phyloP scores from a whole-genome alignment of 2,113 vertebrate genomes.

The Rhipidura dahli region DNA sequence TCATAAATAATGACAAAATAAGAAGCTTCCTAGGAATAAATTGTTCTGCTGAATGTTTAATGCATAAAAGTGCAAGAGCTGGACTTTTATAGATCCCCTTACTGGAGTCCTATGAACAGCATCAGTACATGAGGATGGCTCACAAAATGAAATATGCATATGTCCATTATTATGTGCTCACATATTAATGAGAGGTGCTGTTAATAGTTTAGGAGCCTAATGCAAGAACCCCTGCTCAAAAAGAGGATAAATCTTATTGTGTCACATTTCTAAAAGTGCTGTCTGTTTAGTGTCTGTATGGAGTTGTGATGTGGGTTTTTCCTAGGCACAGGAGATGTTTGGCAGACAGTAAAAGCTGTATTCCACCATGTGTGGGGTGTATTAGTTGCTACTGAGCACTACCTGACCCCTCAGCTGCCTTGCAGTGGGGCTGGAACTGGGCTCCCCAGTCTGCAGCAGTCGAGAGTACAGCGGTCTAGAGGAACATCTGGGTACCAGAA shows the following conservation, averaged over 20 bases:
- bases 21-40: not conserved
- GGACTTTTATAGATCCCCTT: not conserved
- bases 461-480: not conserved
- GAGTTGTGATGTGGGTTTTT: not conserved
- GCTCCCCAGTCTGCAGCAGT: not conserved
- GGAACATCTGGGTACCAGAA: not conserved
- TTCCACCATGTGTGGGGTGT: fast-evolving
- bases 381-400: not conserved
- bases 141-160: conserved; percentile 19
- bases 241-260: not conserved
- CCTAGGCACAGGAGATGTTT: not conserved
- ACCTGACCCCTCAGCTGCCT: not conserved
- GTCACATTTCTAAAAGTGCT: not conserved
- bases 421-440: not conserved
- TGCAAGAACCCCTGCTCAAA: not conserved
- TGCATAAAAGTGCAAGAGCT: not conserved
- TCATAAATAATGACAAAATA: conserved; percentile 21
- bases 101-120: not conserved
- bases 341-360: not conserved
- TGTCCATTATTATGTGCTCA: conserved; percentile 9
- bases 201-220: not conserved
- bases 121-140: not conserved
- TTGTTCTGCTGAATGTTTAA: not conserved
- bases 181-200: conserved; percentile 26
- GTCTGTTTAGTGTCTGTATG: not conserved